These are phyloP conservation scores for Pectinophora gossypiella DNA, from an alignment of 1,140 invertebrate species.

Conservation along the genomic window DNA sequence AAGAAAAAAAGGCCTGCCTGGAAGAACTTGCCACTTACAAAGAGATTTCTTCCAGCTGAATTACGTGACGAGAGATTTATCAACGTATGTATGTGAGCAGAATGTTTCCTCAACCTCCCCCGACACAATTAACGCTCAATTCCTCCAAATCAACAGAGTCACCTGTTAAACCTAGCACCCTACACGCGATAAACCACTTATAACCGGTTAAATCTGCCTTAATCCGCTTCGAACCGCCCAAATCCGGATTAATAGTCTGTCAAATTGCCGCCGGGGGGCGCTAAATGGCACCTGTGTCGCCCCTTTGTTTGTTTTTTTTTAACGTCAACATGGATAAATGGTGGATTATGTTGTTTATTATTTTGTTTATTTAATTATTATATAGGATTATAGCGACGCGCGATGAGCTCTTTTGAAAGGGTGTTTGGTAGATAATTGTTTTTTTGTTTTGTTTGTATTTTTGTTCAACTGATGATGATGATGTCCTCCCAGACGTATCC, in stretches of 20 bases:
- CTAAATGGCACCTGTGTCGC: slow-evolving; percentile 35
- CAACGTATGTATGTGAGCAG: no score
- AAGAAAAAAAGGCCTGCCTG: no score
- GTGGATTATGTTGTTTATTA: not conserved
- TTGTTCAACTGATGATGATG: no score
- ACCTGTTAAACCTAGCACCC: not conserved
- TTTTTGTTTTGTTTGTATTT: no score
- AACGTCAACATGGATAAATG: not conserved
- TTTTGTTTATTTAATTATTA: not conserved
- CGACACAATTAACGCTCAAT: not conserved
- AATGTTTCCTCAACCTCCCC: no score
- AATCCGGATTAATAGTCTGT: slow-evolving; percentile 72
- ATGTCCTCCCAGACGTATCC: no score
- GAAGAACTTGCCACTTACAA: no score
- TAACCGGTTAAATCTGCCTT: slow-evolving; percentile 15
- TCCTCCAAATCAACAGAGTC: not conserved
- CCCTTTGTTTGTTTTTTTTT: not conserved
- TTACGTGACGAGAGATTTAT: no score
- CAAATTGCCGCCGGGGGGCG: slow-evolving; percentile 54
- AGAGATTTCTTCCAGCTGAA: no score
- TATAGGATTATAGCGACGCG: not conserved
- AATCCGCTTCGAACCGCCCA: slow-evolving; percentile 33
- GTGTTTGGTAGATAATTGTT: no score
- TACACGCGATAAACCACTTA: slow-evolving; percentile 17
- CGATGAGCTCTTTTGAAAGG: no score